These are phyloP conservation scores for Cochlearius cochlearius DNA, from an alignment of 2,113 vertebrate species.

Conservation along the genomic window DNA sequence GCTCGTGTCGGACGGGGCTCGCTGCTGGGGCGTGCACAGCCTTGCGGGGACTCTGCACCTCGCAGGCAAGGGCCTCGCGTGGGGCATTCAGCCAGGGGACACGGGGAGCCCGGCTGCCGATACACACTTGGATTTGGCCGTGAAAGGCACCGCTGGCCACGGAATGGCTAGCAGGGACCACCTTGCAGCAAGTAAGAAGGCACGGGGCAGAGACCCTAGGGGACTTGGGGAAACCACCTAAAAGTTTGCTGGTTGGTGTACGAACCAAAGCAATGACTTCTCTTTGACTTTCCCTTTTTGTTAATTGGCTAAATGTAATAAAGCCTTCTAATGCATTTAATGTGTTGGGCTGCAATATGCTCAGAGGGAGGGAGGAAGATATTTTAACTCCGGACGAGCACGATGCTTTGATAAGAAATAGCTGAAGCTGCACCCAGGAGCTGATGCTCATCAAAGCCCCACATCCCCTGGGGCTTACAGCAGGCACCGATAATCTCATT, in stretches of 20 bases:
- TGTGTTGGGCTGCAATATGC: not conserved
- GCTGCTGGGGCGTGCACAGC: not conserved
- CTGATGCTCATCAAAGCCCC: not conserved
- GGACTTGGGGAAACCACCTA: not conserved
- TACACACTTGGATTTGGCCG: not conserved
- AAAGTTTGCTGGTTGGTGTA: not conserved
- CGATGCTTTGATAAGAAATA: not conserved
- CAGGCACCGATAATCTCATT: not conserved
- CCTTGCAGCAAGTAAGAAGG: not conserved
- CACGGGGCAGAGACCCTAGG: not conserved
- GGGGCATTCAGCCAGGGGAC: not conserved
- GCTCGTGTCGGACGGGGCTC: rapidly evolving
- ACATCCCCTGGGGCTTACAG: not conserved
- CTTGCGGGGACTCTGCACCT: not conserved
- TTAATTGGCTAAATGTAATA: not conserved
- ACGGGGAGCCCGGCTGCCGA: rapidly evolving
- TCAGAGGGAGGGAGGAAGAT: not conserved
- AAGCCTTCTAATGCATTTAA: not conserved
- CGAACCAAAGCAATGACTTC: not conserved
- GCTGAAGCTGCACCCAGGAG: not conserved
- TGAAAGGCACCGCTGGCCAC: not conserved
- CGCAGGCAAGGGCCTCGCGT: not conserved
- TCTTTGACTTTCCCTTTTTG: not conserved
- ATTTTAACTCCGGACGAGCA: not conserved
- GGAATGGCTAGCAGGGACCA: not conserved